Percentiles rank a stretch among this genome's conserved stretches.
Evolutionary conservation across 2,797 vertebrate genomes (phyloP).

Genomic region (Bothrops alternatus): DNA sequence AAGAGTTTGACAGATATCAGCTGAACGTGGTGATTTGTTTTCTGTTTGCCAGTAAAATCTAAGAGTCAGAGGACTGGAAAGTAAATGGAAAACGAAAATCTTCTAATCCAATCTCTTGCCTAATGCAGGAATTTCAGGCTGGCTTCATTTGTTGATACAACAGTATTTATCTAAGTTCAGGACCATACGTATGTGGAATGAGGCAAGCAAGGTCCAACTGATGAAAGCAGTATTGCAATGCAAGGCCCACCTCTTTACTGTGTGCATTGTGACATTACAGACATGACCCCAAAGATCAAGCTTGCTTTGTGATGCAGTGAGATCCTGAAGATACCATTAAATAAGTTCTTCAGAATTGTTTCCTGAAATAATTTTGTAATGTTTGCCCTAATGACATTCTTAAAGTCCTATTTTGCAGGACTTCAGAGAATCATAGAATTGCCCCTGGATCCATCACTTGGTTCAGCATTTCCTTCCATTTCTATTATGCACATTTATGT

Average conservation of each 20-base stretch:
- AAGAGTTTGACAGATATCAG: neutral
- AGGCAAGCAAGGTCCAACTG: neutral
- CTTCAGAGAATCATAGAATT: neutral
- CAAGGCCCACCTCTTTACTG: neutral
- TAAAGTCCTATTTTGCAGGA: neutral
- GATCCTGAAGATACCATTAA: neutral
- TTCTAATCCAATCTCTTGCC: neutral
- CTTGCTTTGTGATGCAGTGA: neutral
- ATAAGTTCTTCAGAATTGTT: neutral
- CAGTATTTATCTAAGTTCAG: neutral
- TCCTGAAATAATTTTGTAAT: neutral
- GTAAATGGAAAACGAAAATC: neutral
- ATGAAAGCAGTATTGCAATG: neutral
- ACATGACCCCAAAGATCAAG: neutral
- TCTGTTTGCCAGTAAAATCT: neutral
- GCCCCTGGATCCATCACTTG: neutral
- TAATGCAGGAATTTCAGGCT: neutral
- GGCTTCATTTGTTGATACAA: neutral
- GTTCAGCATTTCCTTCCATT: neutral
- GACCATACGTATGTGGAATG: neutral
- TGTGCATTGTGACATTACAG: neutral
- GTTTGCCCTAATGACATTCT: neutral
- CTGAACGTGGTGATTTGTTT: neutral
- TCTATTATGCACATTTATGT: neutral
- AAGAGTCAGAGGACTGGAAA: neutral